phyloP scores from a whole-genome alignment of 2,888 invertebrate species.

The Harpalus rubripes region DNA sequence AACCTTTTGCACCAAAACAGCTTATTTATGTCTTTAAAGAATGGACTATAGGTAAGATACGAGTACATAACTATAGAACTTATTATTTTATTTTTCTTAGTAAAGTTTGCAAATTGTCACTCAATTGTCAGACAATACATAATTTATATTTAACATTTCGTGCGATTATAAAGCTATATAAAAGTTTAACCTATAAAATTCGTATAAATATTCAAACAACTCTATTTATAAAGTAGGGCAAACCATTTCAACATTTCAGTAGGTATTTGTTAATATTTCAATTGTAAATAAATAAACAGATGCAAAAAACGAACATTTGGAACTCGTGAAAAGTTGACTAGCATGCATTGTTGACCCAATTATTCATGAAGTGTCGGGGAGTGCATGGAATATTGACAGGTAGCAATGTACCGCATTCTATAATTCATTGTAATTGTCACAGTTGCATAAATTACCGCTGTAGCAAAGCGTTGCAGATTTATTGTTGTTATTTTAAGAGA shows the following conservation, averaged over 20 bases:
- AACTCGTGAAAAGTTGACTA: neutral
- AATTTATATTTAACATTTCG: neutral
- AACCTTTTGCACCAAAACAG: too few species aligned
- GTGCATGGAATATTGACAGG: conserved; percentile 28
- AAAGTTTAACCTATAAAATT: neutral
- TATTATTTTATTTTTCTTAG: too few species aligned
- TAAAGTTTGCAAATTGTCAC: too few species aligned
- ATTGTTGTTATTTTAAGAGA: conserved; percentile 45
- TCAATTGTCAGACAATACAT: neutral
- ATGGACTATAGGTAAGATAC: too few species aligned
- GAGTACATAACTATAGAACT: too few species aligned
- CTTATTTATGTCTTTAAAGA: too few species aligned
- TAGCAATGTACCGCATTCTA: conserved; percentile 28
- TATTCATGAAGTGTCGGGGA: conserved; percentile 28
- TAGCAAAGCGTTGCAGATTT: conserved; percentile 9
- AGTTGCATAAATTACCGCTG: conserved; percentile 6
- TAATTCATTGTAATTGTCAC: conserved; percentile 45
- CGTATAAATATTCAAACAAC: neutral
- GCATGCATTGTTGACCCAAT: conserved; percentile 29
- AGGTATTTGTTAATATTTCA: neutral
- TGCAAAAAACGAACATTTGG: neutral
- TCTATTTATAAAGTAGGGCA: conserved; percentile 2
- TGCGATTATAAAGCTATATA: neutral
- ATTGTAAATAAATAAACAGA: neutral
- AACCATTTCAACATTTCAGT: neutral